phyloP scores from a whole-genome alignment of 2,888 invertebrate genomes.

The Junonia oenone region DNA sequence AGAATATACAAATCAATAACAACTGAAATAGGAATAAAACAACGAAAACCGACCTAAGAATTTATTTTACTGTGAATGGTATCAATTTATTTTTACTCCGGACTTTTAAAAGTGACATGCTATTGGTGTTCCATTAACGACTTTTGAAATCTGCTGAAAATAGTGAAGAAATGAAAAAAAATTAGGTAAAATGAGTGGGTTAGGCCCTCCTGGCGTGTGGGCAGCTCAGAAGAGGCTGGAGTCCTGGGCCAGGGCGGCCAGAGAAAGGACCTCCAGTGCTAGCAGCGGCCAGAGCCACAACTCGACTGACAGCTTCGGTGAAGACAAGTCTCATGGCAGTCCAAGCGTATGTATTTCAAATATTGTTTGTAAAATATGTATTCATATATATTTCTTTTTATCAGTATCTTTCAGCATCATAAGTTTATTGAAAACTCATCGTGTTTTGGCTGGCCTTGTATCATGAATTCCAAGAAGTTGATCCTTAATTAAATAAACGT shows the following conservation, averaged over 20 bases:
- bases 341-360: slow-evolving; percentile 53
- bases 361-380: background rate
- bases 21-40: slow-evolving; percentile 12
- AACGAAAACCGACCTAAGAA: slow-evolving; percentile 30
- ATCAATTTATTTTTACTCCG: too few relatives aligned
- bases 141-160: background rate
- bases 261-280: slow-evolving; percentile 81
- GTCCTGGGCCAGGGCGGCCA: slow-evolving; percentile 87
- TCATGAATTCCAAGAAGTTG: too few relatives aligned
- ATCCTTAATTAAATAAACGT: too few relatives aligned
- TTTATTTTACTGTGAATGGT: background rate
- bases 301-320: slow-evolving; percentile 74
- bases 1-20: background rate
- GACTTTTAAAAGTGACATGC: slow-evolving; percentile 9
- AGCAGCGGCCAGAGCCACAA: slow-evolving; percentile 79
- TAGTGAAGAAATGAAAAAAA: slow-evolving; percentile 30
- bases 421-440: too few relatives aligned
- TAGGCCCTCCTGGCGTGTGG: slow-evolving; percentile 88
- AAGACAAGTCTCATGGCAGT: slow-evolving; percentile 69
- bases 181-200: slow-evolving; percentile 78
- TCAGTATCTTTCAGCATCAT: too few relatives aligned
- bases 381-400: too few relatives aligned
- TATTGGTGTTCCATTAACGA: background rate
- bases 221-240: slow-evolving; percentile 87
- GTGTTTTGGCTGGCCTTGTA: too few relatives aligned